Conservation (phyloP, 2,113 vertebrate genomes). For the Plecotus auritus region DNA sequence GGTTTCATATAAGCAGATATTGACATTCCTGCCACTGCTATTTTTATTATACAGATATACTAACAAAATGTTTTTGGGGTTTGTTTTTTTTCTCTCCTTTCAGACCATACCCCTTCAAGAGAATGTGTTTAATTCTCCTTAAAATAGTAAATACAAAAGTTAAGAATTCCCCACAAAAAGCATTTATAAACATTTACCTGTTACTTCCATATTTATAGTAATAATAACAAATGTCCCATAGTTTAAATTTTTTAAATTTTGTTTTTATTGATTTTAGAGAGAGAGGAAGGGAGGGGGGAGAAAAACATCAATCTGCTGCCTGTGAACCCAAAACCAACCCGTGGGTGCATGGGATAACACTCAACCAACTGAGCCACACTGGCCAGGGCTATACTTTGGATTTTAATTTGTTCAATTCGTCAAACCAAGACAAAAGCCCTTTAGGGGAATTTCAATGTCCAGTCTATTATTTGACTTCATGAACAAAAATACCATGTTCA, state of each 20-base stretch:
- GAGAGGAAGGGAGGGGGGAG: no score
- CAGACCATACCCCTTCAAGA: not conserved
- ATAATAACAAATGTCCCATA: not conserved
- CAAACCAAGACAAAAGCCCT: not conserved
- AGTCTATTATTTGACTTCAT: conserved; percentile 3
- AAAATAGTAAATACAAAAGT: not conserved
- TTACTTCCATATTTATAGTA: conserved; percentile 3
- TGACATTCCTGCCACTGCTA: not conserved
- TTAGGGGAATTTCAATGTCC: not conserved
- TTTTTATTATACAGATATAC: not conserved
- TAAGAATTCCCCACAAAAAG: conserved; percentile 29
- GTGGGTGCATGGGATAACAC: no score
- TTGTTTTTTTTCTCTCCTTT: not conserved
- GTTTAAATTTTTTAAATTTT: not conserved
- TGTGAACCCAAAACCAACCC: no score
- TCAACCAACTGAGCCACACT: no score
- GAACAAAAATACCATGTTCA: not conserved
- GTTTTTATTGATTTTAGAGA: no score
- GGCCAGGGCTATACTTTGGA: not conserved
- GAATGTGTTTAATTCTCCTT: not conserved
- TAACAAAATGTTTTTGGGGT: not conserved
- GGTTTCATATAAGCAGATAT: not conserved
- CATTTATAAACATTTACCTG: not conserved
- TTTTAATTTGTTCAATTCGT: not conserved
- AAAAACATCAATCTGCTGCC: no score